phyloP scores from a whole-genome alignment of 2,113 vertebrate species.

The Spea multiplicata region DNA sequence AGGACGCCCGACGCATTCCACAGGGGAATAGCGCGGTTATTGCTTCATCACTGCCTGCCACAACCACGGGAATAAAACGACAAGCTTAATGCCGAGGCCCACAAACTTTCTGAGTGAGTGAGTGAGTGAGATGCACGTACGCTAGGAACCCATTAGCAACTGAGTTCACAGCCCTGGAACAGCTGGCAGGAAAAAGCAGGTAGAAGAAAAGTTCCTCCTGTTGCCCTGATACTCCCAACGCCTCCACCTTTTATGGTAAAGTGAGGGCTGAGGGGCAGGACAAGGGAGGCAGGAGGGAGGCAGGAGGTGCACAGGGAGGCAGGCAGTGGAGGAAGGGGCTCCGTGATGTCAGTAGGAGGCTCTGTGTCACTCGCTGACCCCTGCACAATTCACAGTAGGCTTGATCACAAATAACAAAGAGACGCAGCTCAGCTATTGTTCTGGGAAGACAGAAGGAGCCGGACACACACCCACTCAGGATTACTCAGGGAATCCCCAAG shows the following conservation, averaged over 20 bases:
- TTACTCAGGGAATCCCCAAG: neutral
- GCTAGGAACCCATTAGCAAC: too few species aligned
- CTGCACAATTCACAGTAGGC: constrained; percentile 17
- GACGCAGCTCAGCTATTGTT: constrained; percentile 31
- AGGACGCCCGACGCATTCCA: too few species aligned
- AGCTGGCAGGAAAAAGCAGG: neutral
- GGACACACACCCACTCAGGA: neutral
- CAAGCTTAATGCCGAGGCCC: too few species aligned
- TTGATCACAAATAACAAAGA: neutral
- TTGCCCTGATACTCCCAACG: neutral
- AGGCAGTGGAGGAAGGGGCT: constrained; percentile 15
- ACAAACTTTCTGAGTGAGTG: too few species aligned
- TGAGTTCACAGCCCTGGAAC: too few species aligned
- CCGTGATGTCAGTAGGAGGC: constrained; percentile 7
- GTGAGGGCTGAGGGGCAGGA: constrained; percentile 27
- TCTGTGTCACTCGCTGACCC: constrained; percentile 10
- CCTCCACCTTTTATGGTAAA: constrained; percentile 47
- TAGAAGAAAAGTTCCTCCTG: constrained; percentile 12
- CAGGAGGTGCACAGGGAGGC: neutral
- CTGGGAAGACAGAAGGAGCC: constrained; percentile 7
- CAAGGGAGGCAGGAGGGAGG: neutral
- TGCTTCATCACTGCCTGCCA: too few species aligned
- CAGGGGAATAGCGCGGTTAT: too few species aligned
- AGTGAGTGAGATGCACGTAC: too few species aligned
- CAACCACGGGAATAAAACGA: too few species aligned